Evolutionary conservation across 2,888 invertebrate species (phyloP).

Genomic region (Blomia tropicalis): DNA sequence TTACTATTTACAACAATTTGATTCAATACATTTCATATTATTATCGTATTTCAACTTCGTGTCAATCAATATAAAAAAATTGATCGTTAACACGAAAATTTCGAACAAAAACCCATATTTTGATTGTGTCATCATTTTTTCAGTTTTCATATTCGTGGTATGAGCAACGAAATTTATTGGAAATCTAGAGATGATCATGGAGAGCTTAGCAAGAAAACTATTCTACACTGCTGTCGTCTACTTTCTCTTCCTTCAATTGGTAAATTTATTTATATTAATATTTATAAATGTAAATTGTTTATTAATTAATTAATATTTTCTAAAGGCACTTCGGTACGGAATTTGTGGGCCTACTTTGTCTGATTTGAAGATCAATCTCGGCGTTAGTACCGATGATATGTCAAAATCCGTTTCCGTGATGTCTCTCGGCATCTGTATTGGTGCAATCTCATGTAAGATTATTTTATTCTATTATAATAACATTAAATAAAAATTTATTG

Average conservation of each 20-base stretch:
- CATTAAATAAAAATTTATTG: not conserved
- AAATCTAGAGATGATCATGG: constrained; percentile 18
- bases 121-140: not conserved
- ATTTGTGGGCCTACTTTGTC: constrained; percentile 20
- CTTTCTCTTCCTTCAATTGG: constrained; percentile 23
- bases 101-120: not conserved
- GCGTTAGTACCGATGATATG: constrained; percentile 14
- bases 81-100: no score
- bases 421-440: constrained; percentile 15
- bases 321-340: constrained; percentile 18
- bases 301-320: not conserved
- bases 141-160: constrained; percentile 14
- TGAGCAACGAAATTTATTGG: constrained; percentile 18
- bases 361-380: constrained; percentile 6
- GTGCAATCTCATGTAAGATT: constrained; percentile 14
- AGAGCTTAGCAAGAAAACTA: constrained; percentile 11
- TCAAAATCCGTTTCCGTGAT: constrained; percentile 11
- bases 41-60: no score
- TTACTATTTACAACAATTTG: no score
- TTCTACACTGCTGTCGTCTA: constrained; percentile 17
- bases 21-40: no score
- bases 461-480: not conserved
- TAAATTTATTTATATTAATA: not conserved
- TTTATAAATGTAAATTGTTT: not conserved
- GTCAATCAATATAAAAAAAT: no score